Base-by-base conservation (phyloP, 53 echinoderm and acorn worm species). In the Hippasteria phrygiana region DNA sequence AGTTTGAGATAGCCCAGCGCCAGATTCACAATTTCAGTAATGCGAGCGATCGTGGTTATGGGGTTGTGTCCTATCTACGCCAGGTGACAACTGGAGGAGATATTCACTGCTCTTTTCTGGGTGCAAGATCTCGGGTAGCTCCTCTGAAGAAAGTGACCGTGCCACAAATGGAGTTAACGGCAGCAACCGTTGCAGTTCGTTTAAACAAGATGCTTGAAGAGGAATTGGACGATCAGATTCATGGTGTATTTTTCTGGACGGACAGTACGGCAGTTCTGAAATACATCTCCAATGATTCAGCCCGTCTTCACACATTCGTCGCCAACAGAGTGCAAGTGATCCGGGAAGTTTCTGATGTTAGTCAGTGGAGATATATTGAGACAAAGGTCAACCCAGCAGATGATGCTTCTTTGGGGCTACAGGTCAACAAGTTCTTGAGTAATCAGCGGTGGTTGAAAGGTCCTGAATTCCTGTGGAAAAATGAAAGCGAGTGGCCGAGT, bases 371-470 rank as follows among this genome's bases (percentile, higher is more conserved):
- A 65, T 50, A 81, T 53, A 74, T 92, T 9, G 81, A 71, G 22
- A 92, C 74, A n/a, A 81, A 81, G 74, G 73, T 73, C 13, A 92
- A 92, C 51, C 92, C 88, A 47, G 88, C 88, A 34, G 92, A 92
- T 71, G 55, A 54, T 28, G 92, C 92, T 8, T 92, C 88, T 0
- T 63, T 88, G 28, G 87, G 87, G 3, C 40, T 59, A 39, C 73
- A 39, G 9, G 18, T 75, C 24, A 55, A 73, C 7, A 24, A n/a
- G n/a, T n/a, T n/a, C n/a, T n/a, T n/a, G n/a, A n/a, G n/a, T n/a
- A n/a, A n/a, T n/a, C n/a, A n/a, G n/a, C n/a, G 55, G 9, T 91
- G 88, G 91, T 32, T 91, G n/a, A 43, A 65, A 2, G 91, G 91
- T 29, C 91, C 87, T 32, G 55, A 42, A 4, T 90, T 90, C 38